Evolutionary conservation across 2,797 vertebrate genomes (phyloP), one percentile per base, ranked within the genome.

Genomic region (Pseudomugil tenellus): DNA sequence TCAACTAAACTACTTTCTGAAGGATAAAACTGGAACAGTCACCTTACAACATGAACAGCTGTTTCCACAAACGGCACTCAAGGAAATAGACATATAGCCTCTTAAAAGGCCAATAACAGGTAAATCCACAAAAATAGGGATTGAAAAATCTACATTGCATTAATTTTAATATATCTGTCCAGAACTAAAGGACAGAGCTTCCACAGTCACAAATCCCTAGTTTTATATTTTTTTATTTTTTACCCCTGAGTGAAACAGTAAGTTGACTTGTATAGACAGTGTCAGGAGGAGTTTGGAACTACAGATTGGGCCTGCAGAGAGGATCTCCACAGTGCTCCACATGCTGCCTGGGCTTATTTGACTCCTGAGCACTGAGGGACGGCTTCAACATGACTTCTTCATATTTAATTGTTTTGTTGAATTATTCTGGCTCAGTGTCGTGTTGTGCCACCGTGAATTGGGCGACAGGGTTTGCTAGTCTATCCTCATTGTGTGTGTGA

Each of bases 371-470:
- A 54, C 74, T 29, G 70, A 80, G 85, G 79, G 83, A 76, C 80
- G 39, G 60, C 71, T 53, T 73, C 41, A 19, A 83, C 80, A 19
- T 53, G 0, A 56, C 88, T 90, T 77, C 68, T 94, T 79, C 90
- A 94, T 94, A 91, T 93, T 94, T 93, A 83, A 94, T 92, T 55
- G 77, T 87, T 75, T 71, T 62, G 79, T 88, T 93, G 86, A 94
- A 94, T 94, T 89, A 94, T 94, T 94, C 91, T 89, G 89, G 82
- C 89, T 69, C 70, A 29, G 79, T 80, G 88, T 72, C 76, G 77
- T 91, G 90, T 93, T 90, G 91, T 90, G 85, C 92, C 90, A 87
- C 83, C 69, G 80, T 79, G 90, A 78, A 86, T 89, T 90, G 91
- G 85, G 88, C 84, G 70, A 4, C 37, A 58, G 83, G 83, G 82